A percentile compares a stretch with the other conserved stretches of the same genome.
Evolutionary conservation across 2,113 vertebrate species (phyloP).

Genomic region (Otocyon megalotis): DNA sequence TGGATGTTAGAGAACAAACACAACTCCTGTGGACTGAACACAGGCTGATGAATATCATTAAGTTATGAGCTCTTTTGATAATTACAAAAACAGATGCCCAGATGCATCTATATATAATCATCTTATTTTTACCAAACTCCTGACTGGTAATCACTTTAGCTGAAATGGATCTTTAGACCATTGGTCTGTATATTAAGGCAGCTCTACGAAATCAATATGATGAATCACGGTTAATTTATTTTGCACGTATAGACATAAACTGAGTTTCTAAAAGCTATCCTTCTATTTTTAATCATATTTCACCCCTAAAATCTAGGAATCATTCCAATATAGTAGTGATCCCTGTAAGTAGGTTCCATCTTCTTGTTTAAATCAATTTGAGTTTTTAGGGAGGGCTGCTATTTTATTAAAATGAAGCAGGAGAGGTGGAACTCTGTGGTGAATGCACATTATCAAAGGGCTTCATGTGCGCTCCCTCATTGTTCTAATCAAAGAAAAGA

Average conservation of each 20-base stretch:
- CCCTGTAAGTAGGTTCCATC: background rate
- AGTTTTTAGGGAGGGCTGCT: background rate
- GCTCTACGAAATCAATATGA: background rate
- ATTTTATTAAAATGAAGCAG: background rate
- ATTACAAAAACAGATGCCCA: conserved; percentile 47
- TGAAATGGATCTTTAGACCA: conserved; percentile 21
- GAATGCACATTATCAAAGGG: background rate
- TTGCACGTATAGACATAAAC: background rate
- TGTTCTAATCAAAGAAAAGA: conserved; percentile 7
- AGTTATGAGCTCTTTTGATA: conserved; percentile 53
- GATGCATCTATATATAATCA: background rate
- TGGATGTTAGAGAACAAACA: conserved; percentile 59
- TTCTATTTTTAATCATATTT: background rate
- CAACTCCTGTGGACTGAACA: background rate
- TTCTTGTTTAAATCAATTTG: background rate
- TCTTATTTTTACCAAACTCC: conserved; percentile 23
- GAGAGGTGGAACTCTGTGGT: background rate
- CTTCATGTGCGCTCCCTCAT: background rate
- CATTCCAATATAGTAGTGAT: background rate
- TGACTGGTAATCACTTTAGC: background rate
- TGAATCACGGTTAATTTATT: conserved; percentile 44
- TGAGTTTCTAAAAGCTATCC: background rate
- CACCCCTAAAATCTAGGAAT: background rate
- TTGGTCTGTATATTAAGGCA: background rate
- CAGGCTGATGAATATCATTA: conserved; percentile 18